Percentiles rank a stretch among this genome's conserved stretches.
phyloP scores from a whole-genome alignment of 2,113 vertebrate genomes.

The Semicossyphus pulcher region DNA sequence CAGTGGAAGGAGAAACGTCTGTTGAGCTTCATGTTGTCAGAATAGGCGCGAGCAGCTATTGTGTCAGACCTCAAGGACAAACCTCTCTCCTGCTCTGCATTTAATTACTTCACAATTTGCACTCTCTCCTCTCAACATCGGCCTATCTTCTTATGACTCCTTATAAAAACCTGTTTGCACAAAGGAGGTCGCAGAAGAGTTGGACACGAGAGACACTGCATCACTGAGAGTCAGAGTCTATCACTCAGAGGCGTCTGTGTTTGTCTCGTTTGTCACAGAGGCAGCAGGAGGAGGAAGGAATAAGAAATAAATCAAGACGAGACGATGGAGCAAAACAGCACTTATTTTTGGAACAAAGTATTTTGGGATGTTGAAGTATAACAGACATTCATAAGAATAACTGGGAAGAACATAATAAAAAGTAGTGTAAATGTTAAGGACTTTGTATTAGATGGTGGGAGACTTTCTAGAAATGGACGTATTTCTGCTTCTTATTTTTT shows the following conservation, averaged over 20 bases:
- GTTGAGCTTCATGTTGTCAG: background rate
- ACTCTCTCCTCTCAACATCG: constrained; percentile 7
- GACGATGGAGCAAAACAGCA: background rate
- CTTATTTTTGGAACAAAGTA: background rate
- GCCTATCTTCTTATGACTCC: constrained; percentile 1
- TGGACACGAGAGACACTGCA: background rate
- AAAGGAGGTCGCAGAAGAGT: constrained; percentile 11
- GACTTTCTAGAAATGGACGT: no score
- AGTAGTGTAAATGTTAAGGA: no score
- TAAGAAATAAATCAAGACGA: background rate
- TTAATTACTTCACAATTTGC: constrained; percentile 22
- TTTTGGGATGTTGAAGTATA: background rate
- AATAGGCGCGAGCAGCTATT: constrained; percentile 12
- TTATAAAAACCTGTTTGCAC: constrained; percentile 16
- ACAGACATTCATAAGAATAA: background rate
- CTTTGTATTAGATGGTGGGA: no score
- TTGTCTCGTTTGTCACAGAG: background rate
- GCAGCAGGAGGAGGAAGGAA: background rate
- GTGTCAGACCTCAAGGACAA: constrained; percentile 45
- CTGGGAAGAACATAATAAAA: no score
- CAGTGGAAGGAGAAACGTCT: background rate
- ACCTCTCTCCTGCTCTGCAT: constrained; percentile 4
- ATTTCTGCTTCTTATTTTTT: no score
- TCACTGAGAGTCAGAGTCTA: background rate
- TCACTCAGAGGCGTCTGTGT: background rate